Conservation (phyloP, 2,888 invertebrate species). For the Cephus runcator region DNA sequence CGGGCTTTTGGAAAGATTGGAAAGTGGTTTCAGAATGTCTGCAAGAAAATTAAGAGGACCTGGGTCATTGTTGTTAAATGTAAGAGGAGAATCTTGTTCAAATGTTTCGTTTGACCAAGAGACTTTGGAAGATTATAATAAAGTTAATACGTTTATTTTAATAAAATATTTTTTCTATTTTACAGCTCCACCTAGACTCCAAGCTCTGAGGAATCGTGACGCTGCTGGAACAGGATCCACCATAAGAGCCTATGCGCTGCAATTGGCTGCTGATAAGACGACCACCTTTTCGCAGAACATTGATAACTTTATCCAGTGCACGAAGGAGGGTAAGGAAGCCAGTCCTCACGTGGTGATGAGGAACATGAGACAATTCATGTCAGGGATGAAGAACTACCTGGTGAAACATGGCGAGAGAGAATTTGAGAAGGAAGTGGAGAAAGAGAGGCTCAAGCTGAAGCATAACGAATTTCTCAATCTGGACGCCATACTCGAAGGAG, state of each 20-base stretch:
- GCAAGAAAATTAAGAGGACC: slow-evolving; percentile 40
- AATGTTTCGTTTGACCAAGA: neutral
- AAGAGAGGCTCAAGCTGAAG: slow-evolving; percentile 84
- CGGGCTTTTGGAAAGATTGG: slow-evolving; percentile 47
- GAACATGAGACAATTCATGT: slow-evolving; percentile 96
- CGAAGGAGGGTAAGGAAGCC: slow-evolving; percentile 87
- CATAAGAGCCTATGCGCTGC: slow-evolving; percentile 81
- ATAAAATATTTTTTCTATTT: slow-evolving; percentile 18
- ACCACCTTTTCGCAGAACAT: slow-evolving; percentile 94
- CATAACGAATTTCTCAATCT: slow-evolving; percentile 93
- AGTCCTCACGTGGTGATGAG: slow-evolving; percentile 90
- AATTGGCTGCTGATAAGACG: slow-evolving; percentile 83
- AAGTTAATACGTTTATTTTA: neutral
- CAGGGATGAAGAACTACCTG: slow-evolving; percentile 97
- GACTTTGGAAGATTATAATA: neutral
- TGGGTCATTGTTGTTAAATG: slow-evolving; percentile 35
- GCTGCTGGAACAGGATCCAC: slow-evolving; percentile 74
- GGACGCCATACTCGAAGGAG: slow-evolving; percentile 94
- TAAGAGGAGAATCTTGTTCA: slow-evolving; percentile 29
- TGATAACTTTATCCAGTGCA: slow-evolving; percentile 93
- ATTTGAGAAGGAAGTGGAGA: slow-evolving; percentile 90
- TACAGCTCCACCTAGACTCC: slow-evolving; percentile 82
- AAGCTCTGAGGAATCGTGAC: slow-evolving; percentile 73
- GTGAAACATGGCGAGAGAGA: slow-evolving; percentile 95
- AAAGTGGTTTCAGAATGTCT: slow-evolving; percentile 51